These are phyloP conservation scores for Sparidentex hasta DNA, from an alignment of 2,797 vertebrate genomes.

Conservation along the genomic window DNA sequence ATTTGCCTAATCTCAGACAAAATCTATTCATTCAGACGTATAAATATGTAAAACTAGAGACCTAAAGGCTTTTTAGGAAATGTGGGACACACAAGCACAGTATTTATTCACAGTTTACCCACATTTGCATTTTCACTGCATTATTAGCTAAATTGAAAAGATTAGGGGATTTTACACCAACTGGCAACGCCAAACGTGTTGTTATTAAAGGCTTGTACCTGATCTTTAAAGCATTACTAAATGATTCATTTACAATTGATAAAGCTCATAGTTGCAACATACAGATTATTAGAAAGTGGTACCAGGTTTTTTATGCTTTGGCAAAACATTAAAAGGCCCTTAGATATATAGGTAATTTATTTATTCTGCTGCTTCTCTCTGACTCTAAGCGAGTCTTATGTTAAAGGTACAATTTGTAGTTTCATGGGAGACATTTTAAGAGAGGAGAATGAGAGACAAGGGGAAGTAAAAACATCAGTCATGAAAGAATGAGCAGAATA, in stretches of 20 bases:
- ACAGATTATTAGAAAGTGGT: neutral
- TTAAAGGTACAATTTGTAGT: no score
- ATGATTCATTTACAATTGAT: slow-evolving; percentile 3
- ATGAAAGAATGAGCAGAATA: no score
- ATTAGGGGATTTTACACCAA: neutral
- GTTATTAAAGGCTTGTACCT: neutral
- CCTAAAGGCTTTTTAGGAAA: neutral
- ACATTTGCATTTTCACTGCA: neutral
- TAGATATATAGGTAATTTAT: neutral
- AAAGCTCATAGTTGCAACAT: neutral
- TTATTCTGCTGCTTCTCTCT: no score
- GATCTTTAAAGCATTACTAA: neutral
- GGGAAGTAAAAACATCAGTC: no score
- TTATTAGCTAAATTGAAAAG: neutral
- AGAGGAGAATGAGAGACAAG: no score
- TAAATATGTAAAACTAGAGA: neutral
- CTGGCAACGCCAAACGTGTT: neutral
- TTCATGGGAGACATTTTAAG: no score
- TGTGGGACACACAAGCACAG: neutral
- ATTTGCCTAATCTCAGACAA: neutral
- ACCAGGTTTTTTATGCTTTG: neutral
- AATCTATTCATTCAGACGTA: neutral
- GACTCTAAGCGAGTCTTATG: no score
- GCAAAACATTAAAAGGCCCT: neutral
- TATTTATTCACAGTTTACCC: neutral